These are phyloP conservation scores for Pomacea canaliculata DNA, from an alignment of 2,888 invertebrate species.

Conservation along the genomic window DNA sequence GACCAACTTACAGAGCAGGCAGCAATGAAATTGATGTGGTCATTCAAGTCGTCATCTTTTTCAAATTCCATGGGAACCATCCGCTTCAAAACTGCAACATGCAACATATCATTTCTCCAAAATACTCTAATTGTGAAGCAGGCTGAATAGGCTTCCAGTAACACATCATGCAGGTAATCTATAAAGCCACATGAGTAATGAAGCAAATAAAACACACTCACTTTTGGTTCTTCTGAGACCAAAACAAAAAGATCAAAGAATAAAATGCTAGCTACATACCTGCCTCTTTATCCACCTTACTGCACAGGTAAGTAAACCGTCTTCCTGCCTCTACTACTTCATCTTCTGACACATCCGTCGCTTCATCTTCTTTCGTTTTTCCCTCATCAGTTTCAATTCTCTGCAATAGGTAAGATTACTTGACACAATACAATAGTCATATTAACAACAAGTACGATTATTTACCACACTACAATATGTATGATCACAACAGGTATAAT, in stretches of 20 bases:
- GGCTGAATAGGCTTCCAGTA: no score
- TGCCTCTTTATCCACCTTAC: not conserved
- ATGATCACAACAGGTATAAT: no score
- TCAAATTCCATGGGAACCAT: conserved; percentile 64
- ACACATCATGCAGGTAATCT: no score
- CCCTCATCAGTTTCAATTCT: conserved; percentile 64
- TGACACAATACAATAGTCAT: not conserved
- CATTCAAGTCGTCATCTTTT: conserved; percentile 69
- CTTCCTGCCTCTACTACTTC: conserved; percentile 51
- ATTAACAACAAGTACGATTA: no score
- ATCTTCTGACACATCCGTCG: conserved; percentile 44
- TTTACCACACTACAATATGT: no score
- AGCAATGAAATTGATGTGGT: conserved; percentile 69
- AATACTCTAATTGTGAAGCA: no score
- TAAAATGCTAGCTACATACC: conserved; percentile 2
- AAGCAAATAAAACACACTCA: no score
- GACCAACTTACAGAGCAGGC: conserved; percentile 63
- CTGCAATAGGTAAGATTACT: conserved; percentile 38
- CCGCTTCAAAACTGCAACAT: conserved; percentile 43
- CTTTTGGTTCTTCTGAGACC: no score
- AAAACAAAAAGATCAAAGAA: no score
- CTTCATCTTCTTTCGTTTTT: conserved; percentile 43
- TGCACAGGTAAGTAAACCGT: conserved; percentile 27
- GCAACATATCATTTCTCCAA: conserved; percentile 12
- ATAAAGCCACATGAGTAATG: no score